Base-by-base conservation (phyloP, 1,140 invertebrate species). In the Drosophila jambulina region DNA sequence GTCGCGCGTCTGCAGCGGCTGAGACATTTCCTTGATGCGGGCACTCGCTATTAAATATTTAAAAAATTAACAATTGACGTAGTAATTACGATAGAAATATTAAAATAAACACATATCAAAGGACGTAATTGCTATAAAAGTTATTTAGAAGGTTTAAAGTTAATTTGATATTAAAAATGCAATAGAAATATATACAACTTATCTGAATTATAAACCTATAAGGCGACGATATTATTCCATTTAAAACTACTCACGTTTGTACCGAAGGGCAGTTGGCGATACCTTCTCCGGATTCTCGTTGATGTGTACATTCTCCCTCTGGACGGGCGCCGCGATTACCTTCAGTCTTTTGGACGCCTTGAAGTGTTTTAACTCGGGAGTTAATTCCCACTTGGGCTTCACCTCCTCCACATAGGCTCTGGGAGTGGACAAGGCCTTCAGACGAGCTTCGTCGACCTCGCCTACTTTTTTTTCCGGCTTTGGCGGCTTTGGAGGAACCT, bases 11-110 rank as follows among this genome's bases (percentile, higher is more conserved):
- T 70, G 77, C 8, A 71, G 54, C 1, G 90, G 84, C n/a, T 80
- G 57, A 2, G 91, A 71, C 75, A 92, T 78, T 61, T 92, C 91
- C 57, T 78, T 75, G 29, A 82, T 90, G 36, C 91, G 91, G 40
- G 71, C 59, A 15, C 78, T 79, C 42, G 91, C 91, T 91, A 29
- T n/a, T 17, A 21, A 19, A 25, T 21, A 17, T 23, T 15, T 15
- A 12, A 10, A 32, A 8, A 32, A 4, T 4, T n/a, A 2, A 9
- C 3, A 15, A 46, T 23, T 17, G 15, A 19, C 1, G 4, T 19
- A 43, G 12, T 21, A 43, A 43, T n/a, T 40, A 40, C 15, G 6
- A 27, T 32, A 40, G 15, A 40, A 19, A 23, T 25, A 13, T 12
- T n/a, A 10, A 32, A 27, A 34, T 25, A 32, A 25, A 32, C 34